Evolutionary conservation across 1,140 invertebrate species (phyloP).

Genomic region (Drosophila sturtevanti): DNA sequence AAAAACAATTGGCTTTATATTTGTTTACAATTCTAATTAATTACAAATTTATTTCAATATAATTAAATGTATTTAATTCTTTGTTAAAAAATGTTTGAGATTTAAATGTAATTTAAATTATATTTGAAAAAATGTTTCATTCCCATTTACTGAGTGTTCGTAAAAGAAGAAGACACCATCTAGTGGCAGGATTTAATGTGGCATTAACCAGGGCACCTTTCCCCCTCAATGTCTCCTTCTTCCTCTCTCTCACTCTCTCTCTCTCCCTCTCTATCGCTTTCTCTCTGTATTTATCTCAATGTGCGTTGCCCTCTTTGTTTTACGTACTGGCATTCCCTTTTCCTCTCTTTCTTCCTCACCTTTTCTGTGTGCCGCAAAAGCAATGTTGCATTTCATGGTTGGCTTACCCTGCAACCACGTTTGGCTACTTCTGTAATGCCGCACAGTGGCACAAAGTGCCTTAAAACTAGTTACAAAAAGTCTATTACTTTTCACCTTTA

Average conservation of each 20-base stretch:
- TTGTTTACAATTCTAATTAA: not conserved
- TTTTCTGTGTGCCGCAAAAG: constrained; percentile 27
- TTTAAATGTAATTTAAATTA: constrained; percentile 42
- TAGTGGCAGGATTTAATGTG: constrained; percentile 18
- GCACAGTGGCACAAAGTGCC: too few relatives aligned
- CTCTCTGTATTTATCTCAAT: constrained; percentile 7
- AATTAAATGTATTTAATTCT: constrained; percentile 17
- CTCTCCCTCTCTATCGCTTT: constrained; percentile 9
- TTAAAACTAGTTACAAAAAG: too few relatives aligned
- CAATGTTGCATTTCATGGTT: constrained; percentile 61
- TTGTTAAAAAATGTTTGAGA: constrained; percentile 24
- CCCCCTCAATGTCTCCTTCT: too few relatives aligned
- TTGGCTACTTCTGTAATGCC: constrained; percentile 22
- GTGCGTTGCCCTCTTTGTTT: not conserved
- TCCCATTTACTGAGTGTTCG: not conserved
- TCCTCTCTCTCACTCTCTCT: not conserved
- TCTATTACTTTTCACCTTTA: too few relatives aligned
- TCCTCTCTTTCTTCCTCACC: not conserved
- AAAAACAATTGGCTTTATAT: not conserved
- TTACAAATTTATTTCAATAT: constrained; percentile 44
- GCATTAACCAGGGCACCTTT: constrained; percentile 18
- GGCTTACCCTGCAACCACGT: constrained; percentile 53
- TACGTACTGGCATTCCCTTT: not conserved
- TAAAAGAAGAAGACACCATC: constrained; percentile 33
- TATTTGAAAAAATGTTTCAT: constrained; percentile 23